These are phyloP conservation scores for Eurystomus glaucurus DNA, from an alignment of 2,797 vertebrate species.

Conservation along the genomic window DNA sequence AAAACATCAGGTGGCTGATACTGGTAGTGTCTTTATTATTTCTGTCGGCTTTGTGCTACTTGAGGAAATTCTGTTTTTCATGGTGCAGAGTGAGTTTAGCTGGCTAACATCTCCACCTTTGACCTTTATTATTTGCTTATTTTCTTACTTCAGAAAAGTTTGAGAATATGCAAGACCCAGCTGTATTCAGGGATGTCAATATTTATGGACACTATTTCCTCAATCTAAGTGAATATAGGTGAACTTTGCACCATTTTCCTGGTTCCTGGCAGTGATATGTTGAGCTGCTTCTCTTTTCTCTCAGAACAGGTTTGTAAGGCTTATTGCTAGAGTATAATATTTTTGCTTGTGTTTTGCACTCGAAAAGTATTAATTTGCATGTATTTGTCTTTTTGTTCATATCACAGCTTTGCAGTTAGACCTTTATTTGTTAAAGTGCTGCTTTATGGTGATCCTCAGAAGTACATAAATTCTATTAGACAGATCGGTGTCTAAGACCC, in stretches of 20 bases:
- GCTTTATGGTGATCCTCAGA: background rate
- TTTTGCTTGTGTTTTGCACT: background rate
- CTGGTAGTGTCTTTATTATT: background rate
- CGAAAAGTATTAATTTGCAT: constrained; percentile 16
- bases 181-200: background rate
- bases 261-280: background rate
- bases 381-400: background rate
- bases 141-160: background rate
- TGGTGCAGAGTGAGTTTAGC: background rate
- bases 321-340: background rate
- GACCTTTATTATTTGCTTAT: background rate
- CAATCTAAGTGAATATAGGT: background rate
- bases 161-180: background rate
- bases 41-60: background rate
- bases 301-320: background rate
- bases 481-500: background rate
- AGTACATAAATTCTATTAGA: background rate
- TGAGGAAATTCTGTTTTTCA: background rate
- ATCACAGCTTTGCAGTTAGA: background rate
- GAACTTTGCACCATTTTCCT: background rate
- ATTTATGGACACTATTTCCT: background rate
- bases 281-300: background rate
- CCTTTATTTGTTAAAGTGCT: background rate
- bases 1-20: background rate
- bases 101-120: background rate